phyloP scores from a whole-genome alignment of 64 coral and sea anemone genomes.

The Actinia equina region DNA sequence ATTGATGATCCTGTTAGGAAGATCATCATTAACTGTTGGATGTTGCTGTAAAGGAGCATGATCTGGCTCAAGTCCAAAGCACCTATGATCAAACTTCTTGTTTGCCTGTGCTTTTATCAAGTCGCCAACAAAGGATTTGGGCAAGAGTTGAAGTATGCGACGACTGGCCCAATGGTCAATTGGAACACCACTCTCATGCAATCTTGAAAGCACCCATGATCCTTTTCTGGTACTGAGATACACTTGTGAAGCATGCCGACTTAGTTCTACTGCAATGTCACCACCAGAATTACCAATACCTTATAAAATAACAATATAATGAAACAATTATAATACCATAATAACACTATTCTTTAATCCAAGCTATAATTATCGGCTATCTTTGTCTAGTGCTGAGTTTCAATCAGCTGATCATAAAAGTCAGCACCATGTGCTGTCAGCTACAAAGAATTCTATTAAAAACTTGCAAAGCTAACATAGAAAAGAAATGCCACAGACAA shows the following conservation, averaged over 20 bases:
- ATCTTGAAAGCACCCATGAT: conserved; percentile 75
- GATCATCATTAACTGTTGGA: conserved; percentile 83
- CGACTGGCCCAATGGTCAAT: conserved; percentile 26
- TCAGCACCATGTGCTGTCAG: too few relatives aligned
- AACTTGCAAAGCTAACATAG: too few relatives aligned
- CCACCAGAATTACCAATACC: conserved; percentile 88
- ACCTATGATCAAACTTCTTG: conserved; percentile 57
- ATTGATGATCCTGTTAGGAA: conserved; percentile 64
- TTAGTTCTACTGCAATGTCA: conserved; percentile 90
- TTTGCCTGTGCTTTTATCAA: conserved; percentile 19
- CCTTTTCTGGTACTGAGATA: conserved; percentile 90
- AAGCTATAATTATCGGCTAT: too few relatives aligned
- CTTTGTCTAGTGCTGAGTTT: too few relatives aligned
- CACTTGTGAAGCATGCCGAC: conserved; percentile 71
- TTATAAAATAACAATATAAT: not conserved
- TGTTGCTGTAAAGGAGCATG: conserved; percentile 62
- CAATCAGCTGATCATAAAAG: too few relatives aligned
- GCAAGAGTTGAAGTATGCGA: conserved; percentile 11
- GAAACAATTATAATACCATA: too few relatives aligned
- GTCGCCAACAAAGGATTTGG: not conserved
- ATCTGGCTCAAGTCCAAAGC: conserved; percentile 42
- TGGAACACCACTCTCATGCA: conserved; percentile 58
- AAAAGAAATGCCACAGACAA: too few relatives aligned
- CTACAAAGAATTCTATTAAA: too few relatives aligned
- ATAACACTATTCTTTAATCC: too few relatives aligned